These are phyloP conservation scores for Sphenopsis melanotis DNA, from an alignment of 2,797 vertebrate genomes.

Conservation along the genomic window DNA sequence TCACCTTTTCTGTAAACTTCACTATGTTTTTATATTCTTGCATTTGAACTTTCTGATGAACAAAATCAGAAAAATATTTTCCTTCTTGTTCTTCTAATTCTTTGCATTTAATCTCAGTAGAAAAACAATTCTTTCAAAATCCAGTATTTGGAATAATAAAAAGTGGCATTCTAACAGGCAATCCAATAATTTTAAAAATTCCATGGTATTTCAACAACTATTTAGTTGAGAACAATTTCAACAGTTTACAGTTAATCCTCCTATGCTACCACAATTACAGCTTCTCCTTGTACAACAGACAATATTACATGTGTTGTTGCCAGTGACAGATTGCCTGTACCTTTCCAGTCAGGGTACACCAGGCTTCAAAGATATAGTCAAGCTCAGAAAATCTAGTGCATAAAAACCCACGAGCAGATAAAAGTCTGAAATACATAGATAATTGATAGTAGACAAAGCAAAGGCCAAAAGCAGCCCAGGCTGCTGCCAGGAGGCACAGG, in stretches of 20 bases:
- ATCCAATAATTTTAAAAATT: not conserved
- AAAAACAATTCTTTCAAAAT: not conserved
- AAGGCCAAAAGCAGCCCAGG: not conserved
- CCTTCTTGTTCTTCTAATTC: not conserved
- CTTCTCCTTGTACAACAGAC: not conserved
- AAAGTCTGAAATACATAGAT: not conserved
- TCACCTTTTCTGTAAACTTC: not conserved
- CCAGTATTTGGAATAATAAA: not conserved
- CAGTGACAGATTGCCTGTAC: not conserved
- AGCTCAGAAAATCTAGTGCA: not conserved
- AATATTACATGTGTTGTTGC: not conserved
- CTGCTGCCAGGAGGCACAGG: not conserved
- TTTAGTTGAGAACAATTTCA: not conserved
- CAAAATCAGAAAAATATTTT: not conserved
- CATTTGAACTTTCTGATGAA: not conserved
- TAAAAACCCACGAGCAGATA: not conserved
- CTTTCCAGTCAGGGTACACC: not conserved
- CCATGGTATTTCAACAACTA: not conserved
- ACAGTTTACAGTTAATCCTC: not conserved
- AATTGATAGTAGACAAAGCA: conserved; percentile 1
- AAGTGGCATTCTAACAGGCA: not conserved
- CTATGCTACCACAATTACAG: not conserved
- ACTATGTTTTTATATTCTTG: not conserved
- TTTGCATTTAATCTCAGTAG: not conserved
- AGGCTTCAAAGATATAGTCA: not conserved